Base-by-base conservation (phyloP, 1,140 invertebrate genomes). In the Lepidurus couesii region DNA sequence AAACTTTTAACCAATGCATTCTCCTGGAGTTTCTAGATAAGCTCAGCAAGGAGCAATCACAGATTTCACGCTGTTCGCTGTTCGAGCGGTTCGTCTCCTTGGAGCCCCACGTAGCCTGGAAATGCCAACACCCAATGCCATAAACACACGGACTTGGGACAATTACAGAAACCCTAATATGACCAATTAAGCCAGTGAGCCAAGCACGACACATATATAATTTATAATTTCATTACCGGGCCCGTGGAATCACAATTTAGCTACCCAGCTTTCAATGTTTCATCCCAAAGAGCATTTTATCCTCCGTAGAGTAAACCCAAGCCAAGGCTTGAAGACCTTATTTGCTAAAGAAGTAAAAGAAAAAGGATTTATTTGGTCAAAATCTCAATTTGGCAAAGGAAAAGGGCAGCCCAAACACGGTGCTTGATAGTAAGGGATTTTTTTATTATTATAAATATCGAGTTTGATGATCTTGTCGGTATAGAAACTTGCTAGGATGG, bases 21-120 rank as follows among this genome's bases (percentile, higher is more conserved):
- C 53, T 9, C 9, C 53, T 21, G 53, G 53, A n/a, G 16, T n/a
- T 65, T 65, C 21, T 1, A n/a, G 16, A 13, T 21, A 65, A 65
- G 53, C 53, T 65, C 53, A 21, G 53, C 53, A 65, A 65, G 53
- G 16, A 65, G 53, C 53, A 65, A 65, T 65, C 53, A 65, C n/a
- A 65, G 53, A 65, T 65, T 65, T 65, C 53, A 65, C 53, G 53
- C 53, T 65, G 21, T 34, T 34, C 2, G 34, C 3, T 34, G 34
- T 34, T 34, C 34, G 24, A 24, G 24, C 24, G 3, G 34, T 34
- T 34, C 4, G 34, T 0, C 34, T 34, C 0, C 2, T 4, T 4
- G 34, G 34, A 34, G 3, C 34, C 34, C 34, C 34, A 34, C 34
- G 34, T 34, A 1, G 34, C 34, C 34, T 34, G 34, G 34, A 34